phyloP scores from a whole-genome alignment of 30 jellyfish, hydroid and myxozoan species.

The Hydractinia echinata region DNA sequence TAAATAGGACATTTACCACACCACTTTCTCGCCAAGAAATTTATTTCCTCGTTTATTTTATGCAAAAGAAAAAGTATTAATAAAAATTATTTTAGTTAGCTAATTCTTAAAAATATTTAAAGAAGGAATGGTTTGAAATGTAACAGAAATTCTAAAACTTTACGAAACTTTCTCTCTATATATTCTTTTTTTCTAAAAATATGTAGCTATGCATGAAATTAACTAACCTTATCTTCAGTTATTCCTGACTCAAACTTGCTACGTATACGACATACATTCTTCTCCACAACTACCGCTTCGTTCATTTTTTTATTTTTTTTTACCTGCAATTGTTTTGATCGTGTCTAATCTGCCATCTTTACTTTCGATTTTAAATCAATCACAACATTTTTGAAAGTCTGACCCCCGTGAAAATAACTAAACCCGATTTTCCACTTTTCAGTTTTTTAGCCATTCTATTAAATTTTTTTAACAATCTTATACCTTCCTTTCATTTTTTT shows the following conservation, averaged over 20 bases:
- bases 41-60: too few relatives aligned
- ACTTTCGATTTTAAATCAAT: conserved; percentile 21
- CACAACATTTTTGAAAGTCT: neutral
- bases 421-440: neutral
- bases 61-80: too few relatives aligned
- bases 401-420: neutral
- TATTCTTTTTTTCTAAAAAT: neutral
- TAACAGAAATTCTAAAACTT: too few relatives aligned
- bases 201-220: neutral
- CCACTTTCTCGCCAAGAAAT: too few relatives aligned
- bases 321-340: neutral
- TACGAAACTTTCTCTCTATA: too few relatives aligned
- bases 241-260: conserved; percentile 13
- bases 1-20: too few relatives aligned
- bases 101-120: too few relatives aligned
- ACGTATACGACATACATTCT: neutral
- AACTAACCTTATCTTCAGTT: conserved; percentile 2
- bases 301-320: neutral
- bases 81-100: too few relatives aligned
- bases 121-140: too few relatives aligned
- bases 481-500: too few relatives aligned
- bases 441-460: too few relatives aligned
- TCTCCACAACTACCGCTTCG: conserved; percentile 12
- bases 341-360: neutral
- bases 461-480: too few relatives aligned